phyloP scores from a whole-genome alignment of 1,140 invertebrate species.

The Diploscapter pachys region DNA sequence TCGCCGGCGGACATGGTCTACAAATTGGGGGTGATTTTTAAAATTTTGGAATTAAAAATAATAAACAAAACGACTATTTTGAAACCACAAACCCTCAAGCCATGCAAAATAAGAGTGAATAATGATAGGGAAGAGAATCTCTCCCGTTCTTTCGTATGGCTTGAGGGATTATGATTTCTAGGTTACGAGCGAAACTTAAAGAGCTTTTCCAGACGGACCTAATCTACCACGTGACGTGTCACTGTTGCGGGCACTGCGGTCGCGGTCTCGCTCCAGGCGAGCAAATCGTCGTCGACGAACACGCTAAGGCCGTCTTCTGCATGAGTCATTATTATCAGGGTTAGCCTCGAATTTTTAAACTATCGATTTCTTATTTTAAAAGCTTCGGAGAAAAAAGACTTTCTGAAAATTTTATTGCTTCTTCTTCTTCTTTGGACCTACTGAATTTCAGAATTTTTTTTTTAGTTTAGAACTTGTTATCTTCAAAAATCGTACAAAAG shows the following conservation, averaged over 20 bases:
- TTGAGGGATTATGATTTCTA: background rate
- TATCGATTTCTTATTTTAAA: background rate
- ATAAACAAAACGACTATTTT: too few species aligned
- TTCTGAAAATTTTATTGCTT: background rate
- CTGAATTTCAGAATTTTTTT: background rate
- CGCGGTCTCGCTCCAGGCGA: conserved; percentile 94
- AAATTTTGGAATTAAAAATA: too few species aligned
- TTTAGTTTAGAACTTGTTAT: too few species aligned
- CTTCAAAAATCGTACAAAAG: too few species aligned
- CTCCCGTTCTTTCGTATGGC: conserved; percentile 1
- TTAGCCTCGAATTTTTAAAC: conserved; percentile 3
- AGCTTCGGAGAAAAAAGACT: background rate
- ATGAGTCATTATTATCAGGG: conserved; percentile 63
- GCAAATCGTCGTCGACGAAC: conserved; percentile 91
- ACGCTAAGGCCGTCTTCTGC: conserved; percentile 91
- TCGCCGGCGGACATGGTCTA: conserved; percentile 90
- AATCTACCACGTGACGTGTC: conserved; percentile 91
- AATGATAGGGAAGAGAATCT: background rate
- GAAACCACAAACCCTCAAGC: too few species aligned
- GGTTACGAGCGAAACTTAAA: background rate
- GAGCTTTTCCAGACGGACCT: conserved; percentile 41
- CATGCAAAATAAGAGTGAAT: background rate
- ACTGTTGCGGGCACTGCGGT: conserved; percentile 91
- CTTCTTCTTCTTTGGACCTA: background rate
- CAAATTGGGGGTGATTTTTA: conserved; percentile 82